A percentile compares a stretch with the other conserved stretches of the same genome.
Evolutionary conservation across 1,140 invertebrate species (phyloP).

Genomic region (Temnothorax longispinosus): DNA sequence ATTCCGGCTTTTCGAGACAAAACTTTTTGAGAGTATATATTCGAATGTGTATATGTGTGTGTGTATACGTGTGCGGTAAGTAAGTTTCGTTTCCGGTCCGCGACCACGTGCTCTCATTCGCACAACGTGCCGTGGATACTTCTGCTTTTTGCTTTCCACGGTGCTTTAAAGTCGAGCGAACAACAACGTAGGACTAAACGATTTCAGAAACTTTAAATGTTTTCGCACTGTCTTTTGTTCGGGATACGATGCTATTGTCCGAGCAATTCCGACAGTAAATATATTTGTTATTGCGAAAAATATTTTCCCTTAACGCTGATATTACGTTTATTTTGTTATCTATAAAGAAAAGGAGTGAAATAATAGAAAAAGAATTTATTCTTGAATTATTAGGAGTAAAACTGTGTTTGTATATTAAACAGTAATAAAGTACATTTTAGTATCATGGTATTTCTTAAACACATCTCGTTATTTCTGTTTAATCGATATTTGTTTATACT

Average conservation of each 20-base stretch:
- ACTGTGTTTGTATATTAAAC: neutral
- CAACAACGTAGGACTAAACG: conserved; percentile 35
- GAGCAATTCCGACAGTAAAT: neutral
- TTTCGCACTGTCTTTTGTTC: conserved; percentile 28
- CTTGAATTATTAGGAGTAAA: neutral
- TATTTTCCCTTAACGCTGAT: neutral
- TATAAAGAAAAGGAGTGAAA: neutral
- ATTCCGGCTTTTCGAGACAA: conserved; percentile 49
- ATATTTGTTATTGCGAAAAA: neutral
- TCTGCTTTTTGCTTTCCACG: conserved; percentile 25
- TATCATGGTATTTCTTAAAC: neutral
- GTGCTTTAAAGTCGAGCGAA: conserved; percentile 45
- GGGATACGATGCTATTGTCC: neutral
- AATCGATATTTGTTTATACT: neutral
- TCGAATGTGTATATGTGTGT: conserved; percentile 2
- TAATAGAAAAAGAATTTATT: neutral
- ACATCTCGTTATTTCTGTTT: neutral
- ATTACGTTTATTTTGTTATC: neutral
- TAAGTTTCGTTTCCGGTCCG: conserved; percentile 65
- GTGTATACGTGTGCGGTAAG: neutral
- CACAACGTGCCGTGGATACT: conserved; percentile 63
- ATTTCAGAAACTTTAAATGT: conserved; percentile 54
- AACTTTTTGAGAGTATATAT: conserved; percentile 60
- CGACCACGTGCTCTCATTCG: conserved; percentile 67
- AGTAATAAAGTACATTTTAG: neutral